These are phyloP conservation scores for Nipponia nippon DNA, from an alignment of 2,113 vertebrate species.

Conservation along the genomic window DNA sequence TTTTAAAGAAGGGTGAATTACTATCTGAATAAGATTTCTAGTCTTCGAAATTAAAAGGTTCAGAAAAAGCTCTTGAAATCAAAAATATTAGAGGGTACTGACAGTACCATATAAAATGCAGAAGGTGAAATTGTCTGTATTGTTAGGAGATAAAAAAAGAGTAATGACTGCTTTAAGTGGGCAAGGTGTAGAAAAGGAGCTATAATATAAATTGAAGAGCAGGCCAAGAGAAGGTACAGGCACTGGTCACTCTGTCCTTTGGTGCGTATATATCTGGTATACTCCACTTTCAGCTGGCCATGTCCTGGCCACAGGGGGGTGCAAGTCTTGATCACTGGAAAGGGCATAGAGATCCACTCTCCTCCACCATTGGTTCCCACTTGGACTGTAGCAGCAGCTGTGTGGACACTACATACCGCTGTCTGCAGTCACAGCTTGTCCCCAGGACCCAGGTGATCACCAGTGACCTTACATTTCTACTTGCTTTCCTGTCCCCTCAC, in stretches of 20 bases:
- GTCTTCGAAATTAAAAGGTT: slow-evolving; percentile 18
- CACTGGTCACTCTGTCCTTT: not conserved
- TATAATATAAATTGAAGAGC: not conserved
- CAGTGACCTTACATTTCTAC: not conserved
- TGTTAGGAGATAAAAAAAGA: slow-evolving; percentile 28
- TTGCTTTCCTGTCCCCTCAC: not conserved
- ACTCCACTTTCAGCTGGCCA: not conserved
- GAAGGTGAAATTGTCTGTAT: slow-evolving; percentile 28
- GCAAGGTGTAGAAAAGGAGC: not conserved
- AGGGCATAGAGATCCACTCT: not conserved
- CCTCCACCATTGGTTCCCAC: not conserved
- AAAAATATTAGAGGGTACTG: slow-evolving; percentile 36
- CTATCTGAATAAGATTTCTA: slow-evolving; percentile 12
- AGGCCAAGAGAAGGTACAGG: not conserved
- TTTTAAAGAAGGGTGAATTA: slow-evolving; percentile 13
- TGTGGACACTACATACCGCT: too few species aligned
- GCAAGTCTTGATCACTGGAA: not conserved
- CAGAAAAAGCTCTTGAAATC: slow-evolving; percentile 18
- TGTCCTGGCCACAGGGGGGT: not conserved
- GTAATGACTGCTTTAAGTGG: slow-evolving; percentile 16
- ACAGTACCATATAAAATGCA: slow-evolving; percentile 22
- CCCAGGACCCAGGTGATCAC: not conserved
- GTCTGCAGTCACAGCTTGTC: not conserved
- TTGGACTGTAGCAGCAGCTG: not conserved
- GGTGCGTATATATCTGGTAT: not conserved